Base-by-base conservation (phyloP, 2,797 vertebrate genomes). In the Kryptopterus vitreolus region DNA sequence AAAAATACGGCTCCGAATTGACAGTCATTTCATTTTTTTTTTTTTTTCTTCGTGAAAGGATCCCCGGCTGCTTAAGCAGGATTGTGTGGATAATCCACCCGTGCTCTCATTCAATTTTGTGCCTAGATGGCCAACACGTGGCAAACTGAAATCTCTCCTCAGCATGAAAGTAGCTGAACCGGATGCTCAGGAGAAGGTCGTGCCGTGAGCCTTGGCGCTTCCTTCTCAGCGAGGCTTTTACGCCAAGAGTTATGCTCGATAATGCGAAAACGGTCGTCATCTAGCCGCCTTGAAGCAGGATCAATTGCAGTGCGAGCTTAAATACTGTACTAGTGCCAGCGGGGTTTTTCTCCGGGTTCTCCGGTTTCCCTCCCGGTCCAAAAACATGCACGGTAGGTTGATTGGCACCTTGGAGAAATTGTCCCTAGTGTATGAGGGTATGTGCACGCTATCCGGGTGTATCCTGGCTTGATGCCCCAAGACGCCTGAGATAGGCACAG, bases 1-100 rank as follows among this genome's bases (percentile, higher is more conserved):
- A 79, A 72, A 73, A 83, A 82, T 82, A 70, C 58, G 53, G 33
- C 75, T 69, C 75, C 31, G 74, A 52, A 50, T 52, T 78, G 80
- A 82, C 82, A 76, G 81, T 82, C 84, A 79, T 73, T 81, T 85
- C 74, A 59, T 72, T 76, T 81, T 82, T 84, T n/a, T n/a, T n/a
- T n/a, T n/a, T n/a, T n/a, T n/a, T n/a, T n/a, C n/a, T n/a, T n/a
- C n/a, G n/a, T 74, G 43, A 80, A 79, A 82, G 79, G 79, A 77
- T 84, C 84, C 78, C 77, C 76, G 59, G 76, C 78, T 80, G 72
- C 84, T 85, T 87, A 85, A 81, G 81, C 61, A 24, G 86, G 82
- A 85, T 85, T 63, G 74, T 58, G 68, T 61, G 66, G 82, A 87
- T 85, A 84, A 87, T 85, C 84, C 81, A 78, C 75, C 61, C 73